Percentiles rank a stretch among this genome's conserved stretches.
Conservation (phyloP, 2,797 vertebrate species). For the Chelonia mydas region DNA sequence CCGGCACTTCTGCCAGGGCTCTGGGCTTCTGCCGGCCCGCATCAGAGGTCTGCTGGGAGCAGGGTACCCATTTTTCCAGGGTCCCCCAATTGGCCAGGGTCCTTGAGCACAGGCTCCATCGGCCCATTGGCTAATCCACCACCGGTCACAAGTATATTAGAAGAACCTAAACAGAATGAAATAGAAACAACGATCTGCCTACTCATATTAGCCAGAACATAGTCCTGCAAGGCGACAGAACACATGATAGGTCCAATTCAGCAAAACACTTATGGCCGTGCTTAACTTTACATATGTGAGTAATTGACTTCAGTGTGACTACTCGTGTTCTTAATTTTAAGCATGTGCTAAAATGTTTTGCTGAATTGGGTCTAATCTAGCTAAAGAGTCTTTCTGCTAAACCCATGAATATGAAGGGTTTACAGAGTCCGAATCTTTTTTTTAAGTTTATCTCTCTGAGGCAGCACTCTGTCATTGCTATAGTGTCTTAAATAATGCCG, state of each 20-base stretch:
- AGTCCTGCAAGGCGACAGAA: not conserved
- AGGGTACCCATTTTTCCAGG: no score
- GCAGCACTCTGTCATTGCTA: not conserved
- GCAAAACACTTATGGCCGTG: not conserved
- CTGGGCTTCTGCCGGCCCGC: no score
- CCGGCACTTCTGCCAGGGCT: no score
- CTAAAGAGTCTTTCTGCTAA: not conserved
- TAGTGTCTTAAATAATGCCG: fast-evolving
- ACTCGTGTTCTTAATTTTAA: slow-evolving; percentile 14
- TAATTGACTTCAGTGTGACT: not conserved
- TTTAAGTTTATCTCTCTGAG: not conserved
- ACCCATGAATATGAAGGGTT: not conserved
- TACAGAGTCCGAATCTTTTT: not conserved
- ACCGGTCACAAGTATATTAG: not conserved
- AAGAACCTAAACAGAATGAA: not conserved
- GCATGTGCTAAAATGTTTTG: not conserved
- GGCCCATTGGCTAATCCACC: no score
- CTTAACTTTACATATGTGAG: not conserved
- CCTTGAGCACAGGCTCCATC: no score
- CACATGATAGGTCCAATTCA: not conserved
- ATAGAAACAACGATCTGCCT: not conserved
- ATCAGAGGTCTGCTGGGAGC: no score
- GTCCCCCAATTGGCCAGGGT: no score
- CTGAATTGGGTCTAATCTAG: not conserved
- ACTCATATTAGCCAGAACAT: not conserved